Percentiles rank a stretch among this genome's conserved stretches.
Evolutionary conservation across 2,113 vertebrate species (phyloP).

Genomic region (Cairina moschata): DNA sequence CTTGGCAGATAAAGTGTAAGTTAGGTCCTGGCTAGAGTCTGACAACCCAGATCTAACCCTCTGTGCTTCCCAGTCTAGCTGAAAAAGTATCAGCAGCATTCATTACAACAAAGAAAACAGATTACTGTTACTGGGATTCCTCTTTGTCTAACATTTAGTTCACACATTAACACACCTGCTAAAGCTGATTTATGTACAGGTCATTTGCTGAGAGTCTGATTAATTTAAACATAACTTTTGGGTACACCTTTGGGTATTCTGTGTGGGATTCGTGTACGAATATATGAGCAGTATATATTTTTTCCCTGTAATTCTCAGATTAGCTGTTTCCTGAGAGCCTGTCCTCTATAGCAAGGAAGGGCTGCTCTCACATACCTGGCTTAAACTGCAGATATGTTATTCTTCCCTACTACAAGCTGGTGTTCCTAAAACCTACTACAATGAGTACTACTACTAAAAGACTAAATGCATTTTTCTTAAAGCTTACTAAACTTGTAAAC

Average conservation of each 20-base stretch:
- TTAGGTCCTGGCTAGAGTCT: neutral
- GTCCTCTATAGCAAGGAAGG: neutral
- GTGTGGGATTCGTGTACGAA: neutral
- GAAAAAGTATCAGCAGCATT: neutral
- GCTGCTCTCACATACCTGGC: accelerated
- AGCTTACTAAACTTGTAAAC: neutral
- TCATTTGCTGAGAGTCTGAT: neutral
- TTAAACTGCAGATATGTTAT: neutral
- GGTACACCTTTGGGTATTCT: neutral
- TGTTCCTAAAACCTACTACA: neutral
- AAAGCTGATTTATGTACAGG: neutral
- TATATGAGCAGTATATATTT: neutral
- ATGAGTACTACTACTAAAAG: neutral
- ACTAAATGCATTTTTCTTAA: neutral
- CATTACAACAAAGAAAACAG: neutral
- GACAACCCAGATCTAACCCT: neutral
- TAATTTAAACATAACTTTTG: neutral
- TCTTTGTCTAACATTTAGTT: neutral
- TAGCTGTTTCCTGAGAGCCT: neutral
- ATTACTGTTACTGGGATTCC: neutral
- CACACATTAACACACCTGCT: neutral
- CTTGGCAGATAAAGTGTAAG: neutral
- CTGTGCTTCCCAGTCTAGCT: neutral
- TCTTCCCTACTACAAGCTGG: neutral
- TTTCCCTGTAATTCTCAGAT: neutral